Base-by-base conservation (phyloP, 92 coral and sea anemone species). In the Zoanthus gigantus region DNA sequence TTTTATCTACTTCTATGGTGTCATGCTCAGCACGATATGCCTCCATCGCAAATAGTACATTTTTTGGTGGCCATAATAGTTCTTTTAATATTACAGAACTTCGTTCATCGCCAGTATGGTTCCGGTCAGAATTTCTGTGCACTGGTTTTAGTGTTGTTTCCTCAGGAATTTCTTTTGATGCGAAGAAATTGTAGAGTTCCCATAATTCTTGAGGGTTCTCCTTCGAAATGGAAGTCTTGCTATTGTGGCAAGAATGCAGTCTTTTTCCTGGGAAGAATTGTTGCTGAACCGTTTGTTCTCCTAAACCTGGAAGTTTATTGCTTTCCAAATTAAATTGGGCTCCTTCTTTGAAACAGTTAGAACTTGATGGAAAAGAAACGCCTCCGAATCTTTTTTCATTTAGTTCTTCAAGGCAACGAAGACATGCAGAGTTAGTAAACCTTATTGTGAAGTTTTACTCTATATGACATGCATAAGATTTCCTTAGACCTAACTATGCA, bases 11-110 rank as follows among this genome's bases (percentile, higher is more conserved):
- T 23, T 17, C 10, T 7, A n/a, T 9, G 7, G 74, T 66, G 11
- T 67, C 85, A 29, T 66, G 44, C 7, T 16, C 15, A 6, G 45
- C 65, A 34, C 63, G n/a, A 18, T 42, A 28, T 6, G 85, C 3
- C 44, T 66, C 74, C 74, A 44, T 81, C 50, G 85, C 63, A 15
- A 81, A 66, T 0, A 81, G 74, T 30, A 81, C 57, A 47, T 81
- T 46, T 29, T 65, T 46, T 1, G 85, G 85, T 23, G 60, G 12
- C 85, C 74, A 81, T 2, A 29, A 47, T 4, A 81, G 1, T 50
- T 81, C 85, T 11, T 45, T 58, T 37, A 13, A 34, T n/a, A 66
- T n/a, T 57, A 67, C 29, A 14, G 74, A 23, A 47, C 74, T 23
- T 46, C 18, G 60, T 9, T 81, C 85, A 66, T 53, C 13, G 13